A percentile compares a stretch with the other conserved stretches of the same genome.
phyloP scores from a whole-genome alignment of 2,797 vertebrate species.

The Pristis pectinata region DNA sequence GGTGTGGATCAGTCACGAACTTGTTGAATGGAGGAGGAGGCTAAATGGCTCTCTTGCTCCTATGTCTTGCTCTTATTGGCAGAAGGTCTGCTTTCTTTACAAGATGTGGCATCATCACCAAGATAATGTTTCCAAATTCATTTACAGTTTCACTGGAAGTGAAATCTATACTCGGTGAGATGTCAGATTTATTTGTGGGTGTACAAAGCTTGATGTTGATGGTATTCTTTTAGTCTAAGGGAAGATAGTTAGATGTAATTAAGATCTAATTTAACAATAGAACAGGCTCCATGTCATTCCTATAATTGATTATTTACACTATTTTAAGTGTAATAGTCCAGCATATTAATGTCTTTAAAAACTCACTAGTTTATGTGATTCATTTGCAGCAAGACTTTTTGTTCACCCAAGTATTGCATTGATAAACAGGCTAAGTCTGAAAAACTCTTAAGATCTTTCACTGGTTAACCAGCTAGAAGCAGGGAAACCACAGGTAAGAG shows the following conservation, averaged over 20 bases:
- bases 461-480: not conserved
- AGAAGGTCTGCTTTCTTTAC: not conserved
- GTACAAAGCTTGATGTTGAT: not conserved
- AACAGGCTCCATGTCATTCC: not conserved
- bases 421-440: not conserved
- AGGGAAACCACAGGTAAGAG: not conserved
- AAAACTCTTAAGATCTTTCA: not conserved
- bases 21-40: no score
- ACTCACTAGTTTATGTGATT: not conserved
- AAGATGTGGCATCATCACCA: not conserved
- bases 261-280: not conserved
- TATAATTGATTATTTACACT: not conserved
- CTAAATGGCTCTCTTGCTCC: no score
- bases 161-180: not conserved
- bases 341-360: not conserved
- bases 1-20: no score
- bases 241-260: not conserved
- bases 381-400: not conserved
- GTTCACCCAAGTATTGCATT: not conserved
- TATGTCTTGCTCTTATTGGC: not conserved
- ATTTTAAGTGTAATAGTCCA: not conserved
- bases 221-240: not conserved
- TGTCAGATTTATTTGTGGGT: not conserved
- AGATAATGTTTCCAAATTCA: not conserved
- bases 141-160: not conserved